Evolutionary conservation across 2,113 vertebrate species (phyloP), one percentile per base, ranked within the genome.

Genomic region (Prinia subflava): DNA sequence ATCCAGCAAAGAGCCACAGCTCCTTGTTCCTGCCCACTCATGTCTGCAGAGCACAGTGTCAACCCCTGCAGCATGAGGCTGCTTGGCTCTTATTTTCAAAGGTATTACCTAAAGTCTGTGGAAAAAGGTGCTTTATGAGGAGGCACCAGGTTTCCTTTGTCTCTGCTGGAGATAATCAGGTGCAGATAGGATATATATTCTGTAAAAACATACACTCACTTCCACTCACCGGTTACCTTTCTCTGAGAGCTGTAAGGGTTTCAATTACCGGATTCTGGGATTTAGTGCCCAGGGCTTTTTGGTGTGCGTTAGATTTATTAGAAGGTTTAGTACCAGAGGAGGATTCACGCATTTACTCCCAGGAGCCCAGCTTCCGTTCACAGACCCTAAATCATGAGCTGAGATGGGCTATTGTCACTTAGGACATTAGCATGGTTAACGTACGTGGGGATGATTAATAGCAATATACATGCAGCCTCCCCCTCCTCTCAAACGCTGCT

Each of bases 341-440:
- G 98, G 98, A 98, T 98, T 98, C 98, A 97, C 97, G 92, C 98
- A 98, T 98, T 98, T 98, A 97, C 97, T 98, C 98, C 98, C 98
- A 97, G 97, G 97, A 98, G 98, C 98, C 97, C 94, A 90, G 98
- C 97, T 98, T 98, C 98, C 98, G 98, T 98, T 98, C 98, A 93
- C 94, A 98, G 97, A 98, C 98, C 97, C 97, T 98, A 98, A 98
- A 98, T 98, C 98, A 98, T 47, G 44, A 96, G 95, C 97, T 62
- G 96, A 98, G 98, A 98, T 98, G 98, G 98, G 98, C 97, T 97
- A 98, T 97, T 98, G 98, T 98, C 98, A 98, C 97, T 98, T 98
- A 97, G 81, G 91, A 95, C 98, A 98, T 98, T 98, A 98, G 97
- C 98, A 98, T 98, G 97, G 98, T 98, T 98, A 98, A 98, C 95